phyloP scores from a whole-genome alignment of 2,888 invertebrate species.

The Cryptocephalus primarius region DNA sequence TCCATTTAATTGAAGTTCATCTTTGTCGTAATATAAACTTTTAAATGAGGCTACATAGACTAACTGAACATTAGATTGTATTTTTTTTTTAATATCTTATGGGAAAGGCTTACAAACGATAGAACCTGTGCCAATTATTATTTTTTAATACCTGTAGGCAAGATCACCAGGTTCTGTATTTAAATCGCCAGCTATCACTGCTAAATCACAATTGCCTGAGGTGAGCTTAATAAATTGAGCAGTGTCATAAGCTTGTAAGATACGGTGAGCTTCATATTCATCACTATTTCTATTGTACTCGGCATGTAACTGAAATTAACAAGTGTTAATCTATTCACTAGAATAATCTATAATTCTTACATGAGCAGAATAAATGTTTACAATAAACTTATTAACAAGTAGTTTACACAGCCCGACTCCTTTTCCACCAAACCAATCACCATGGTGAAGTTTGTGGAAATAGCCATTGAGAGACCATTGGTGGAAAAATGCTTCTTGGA shows the following conservation, averaged over 20 bases:
- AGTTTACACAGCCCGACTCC: slow-evolving; percentile 78
- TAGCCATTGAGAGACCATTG: slow-evolving; percentile 97
- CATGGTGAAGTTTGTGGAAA: slow-evolving; percentile 88
- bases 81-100: no score
- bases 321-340: neutral
- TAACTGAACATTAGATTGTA: no score
- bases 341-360: slow-evolving; percentile 39
- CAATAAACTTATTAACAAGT: slow-evolving; percentile 50
- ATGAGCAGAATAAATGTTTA: slow-evolving; percentile 90
- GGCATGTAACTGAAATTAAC: slow-evolving; percentile 70
- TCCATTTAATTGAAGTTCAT: no score
- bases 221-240: slow-evolving; percentile 89
- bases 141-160: slow-evolving; percentile 47
- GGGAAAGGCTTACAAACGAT: no score
- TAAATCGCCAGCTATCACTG: slow-evolving; percentile 87
- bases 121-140: neutral
- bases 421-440: slow-evolving; percentile 99
- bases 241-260: slow-evolving; percentile 88
- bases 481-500: slow-evolving; percentile 81
- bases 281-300: slow-evolving; percentile 79
- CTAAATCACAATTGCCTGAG: slow-evolving; percentile 63
- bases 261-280: slow-evolving; percentile 84
- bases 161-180: slow-evolving; percentile 85
- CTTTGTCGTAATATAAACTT: no score
- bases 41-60: no score